Conservation (phyloP, 2,888 invertebrate genomes). For the Tenthredo mesomela region DNA sequence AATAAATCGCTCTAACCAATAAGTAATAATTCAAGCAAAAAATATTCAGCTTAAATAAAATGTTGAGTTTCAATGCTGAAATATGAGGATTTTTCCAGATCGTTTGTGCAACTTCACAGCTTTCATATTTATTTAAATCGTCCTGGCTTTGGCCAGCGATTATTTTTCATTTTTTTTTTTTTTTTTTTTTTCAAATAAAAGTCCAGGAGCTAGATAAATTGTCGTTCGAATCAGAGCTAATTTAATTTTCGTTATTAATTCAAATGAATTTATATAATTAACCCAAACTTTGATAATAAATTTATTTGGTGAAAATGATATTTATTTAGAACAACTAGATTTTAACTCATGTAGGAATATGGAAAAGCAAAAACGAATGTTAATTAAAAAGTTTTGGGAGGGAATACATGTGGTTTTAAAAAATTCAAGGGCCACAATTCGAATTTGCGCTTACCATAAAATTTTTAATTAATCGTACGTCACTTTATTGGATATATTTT, state of each 20-base stretch:
- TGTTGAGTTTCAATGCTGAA: not conserved
- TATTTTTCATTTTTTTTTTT: too few species aligned
- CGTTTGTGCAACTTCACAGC: too few species aligned
- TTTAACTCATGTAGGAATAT: not conserved
- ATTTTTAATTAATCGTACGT: constrained; percentile 3
- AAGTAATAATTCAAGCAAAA: not conserved
- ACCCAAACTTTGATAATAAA: not conserved
- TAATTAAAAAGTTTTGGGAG: not conserved
- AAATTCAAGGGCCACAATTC: not conserved
- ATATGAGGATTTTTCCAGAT: not conserved
- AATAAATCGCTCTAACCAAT: not conserved
- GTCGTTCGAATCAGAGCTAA: not conserved
- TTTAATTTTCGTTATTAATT: not conserved
- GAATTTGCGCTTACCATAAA: not conserved
- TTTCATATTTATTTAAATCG: not conserved
- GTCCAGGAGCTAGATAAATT: not conserved
- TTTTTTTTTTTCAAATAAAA: too few species aligned
- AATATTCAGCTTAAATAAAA: not conserved
- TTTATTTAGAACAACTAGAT: not conserved
- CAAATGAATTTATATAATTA: not conserved
- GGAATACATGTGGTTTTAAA: not conserved
- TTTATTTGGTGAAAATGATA: not conserved
- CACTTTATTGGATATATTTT: not conserved
- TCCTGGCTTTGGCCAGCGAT: not conserved
- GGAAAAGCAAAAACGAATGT: not conserved